Base-by-base conservation (phyloP, 37 sponge, comb jelly and placozoan species). In the Eunapius fragilis region DNA sequence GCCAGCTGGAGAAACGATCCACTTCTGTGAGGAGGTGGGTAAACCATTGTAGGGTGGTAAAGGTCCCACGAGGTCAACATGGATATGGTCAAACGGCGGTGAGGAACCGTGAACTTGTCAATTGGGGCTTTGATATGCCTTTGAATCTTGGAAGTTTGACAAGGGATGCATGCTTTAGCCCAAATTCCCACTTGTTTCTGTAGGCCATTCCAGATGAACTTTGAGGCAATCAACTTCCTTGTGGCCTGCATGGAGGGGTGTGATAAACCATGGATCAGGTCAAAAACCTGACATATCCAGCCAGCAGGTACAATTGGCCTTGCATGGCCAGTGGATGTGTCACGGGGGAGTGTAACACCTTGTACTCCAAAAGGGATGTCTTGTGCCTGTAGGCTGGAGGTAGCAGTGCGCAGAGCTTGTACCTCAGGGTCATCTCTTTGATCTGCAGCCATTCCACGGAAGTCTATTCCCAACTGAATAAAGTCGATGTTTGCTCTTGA, bases 11-110 rank as follows among this genome's bases (percentile, higher is more conserved):
- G 50, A 86, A 69, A 31, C 79, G 75, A 32, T 83, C 84, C 33
- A 83, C 31, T 7, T 4, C 22, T n/a, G 84, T 86, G 82, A 70
- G 34, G 35, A 82, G 82, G 36, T 82, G 73, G 23, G 86, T 77
- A 78, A 67, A 85, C 86, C 86, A 4, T 67, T 25, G 68, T 77
- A 85, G 24, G 70, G 68, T 48, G 86, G 86, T 58, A 75, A 38
- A 36, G 77, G 77, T 34, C 77, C 85, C 25, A 85, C 77, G 2
- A 85, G 75, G 75, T 76, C 77, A 13, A 85, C 77, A 76, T 85
- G 77, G 24, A 85, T 76, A 22, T 50, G 77, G 9, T 85, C 69
- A 67, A 82, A 37, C 74, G 74, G 37, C 77, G 68, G 24, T 69
- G 32, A 23, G 85, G 85, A 35, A 31, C 30, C 13, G 24, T 48